Conservation (phyloP, 2,113 vertebrate species). For the Neotragus moschatus region DNA sequence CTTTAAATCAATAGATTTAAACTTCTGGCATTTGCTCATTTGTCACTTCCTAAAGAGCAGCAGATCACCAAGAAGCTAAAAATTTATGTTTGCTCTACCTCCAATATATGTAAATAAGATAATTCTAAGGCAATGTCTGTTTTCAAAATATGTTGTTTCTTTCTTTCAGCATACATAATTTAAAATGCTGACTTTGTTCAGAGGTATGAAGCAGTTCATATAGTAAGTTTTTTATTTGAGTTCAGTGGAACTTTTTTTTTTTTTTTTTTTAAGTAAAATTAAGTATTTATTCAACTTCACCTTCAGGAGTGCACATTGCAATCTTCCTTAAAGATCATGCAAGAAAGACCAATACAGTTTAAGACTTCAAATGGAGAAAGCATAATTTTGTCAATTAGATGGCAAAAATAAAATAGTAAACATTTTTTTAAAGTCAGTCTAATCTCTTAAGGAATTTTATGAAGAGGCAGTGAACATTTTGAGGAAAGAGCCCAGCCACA, state of each 20-base stretch:
- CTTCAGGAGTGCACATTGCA: neutral
- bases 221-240: neutral
- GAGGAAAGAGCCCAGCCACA: accelerated
- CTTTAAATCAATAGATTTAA: accelerated
- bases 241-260: neutral
- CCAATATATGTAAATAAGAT: neutral
- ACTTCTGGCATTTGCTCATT: neutral
- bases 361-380: neutral
- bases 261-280: neutral
- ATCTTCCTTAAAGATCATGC: neutral
- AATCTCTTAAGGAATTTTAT: neutral
- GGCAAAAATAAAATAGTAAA: neutral
- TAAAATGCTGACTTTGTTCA: neutral
- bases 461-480: neutral
- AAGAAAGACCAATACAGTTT: neutral
- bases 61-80: neutral
- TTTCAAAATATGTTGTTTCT: neutral
- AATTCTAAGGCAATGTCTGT: neutral
- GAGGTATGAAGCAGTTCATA: neutral
- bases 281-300: neutral
- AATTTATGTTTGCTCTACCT: neutral
- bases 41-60: neutral
- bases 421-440: neutral
- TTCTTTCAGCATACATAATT: neutral
- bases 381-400: constrained; percentile 18